Conservation (phyloP, 2,113 vertebrate species). For the Sterna hirundo region DNA sequence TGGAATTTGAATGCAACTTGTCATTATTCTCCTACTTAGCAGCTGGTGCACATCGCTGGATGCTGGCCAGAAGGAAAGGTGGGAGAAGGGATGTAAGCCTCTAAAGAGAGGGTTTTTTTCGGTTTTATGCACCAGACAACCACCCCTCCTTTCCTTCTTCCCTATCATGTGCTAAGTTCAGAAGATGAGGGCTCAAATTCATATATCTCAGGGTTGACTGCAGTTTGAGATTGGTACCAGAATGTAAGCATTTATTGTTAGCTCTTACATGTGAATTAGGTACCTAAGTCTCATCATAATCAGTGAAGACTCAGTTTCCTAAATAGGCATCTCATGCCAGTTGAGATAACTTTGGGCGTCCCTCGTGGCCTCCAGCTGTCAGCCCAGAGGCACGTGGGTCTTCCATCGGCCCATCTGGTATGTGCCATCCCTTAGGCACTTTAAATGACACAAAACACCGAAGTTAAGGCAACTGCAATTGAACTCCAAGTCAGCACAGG, state of each 20-base stretch:
- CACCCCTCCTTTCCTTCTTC: not conserved
- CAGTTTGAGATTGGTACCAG: not conserved
- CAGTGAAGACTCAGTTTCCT: not conserved
- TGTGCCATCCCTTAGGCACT: not conserved
- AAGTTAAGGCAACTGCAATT: not conserved
- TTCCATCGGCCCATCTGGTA: not conserved
- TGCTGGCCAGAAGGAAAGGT: constrained; percentile 3
- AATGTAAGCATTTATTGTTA: not conserved
- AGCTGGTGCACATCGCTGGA: not conserved
- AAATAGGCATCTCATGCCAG: not conserved
- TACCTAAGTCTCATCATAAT: not conserved
- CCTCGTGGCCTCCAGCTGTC: not conserved
- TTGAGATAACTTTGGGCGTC: not conserved
- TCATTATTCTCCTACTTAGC: not conserved
- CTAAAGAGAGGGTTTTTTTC: not conserved
- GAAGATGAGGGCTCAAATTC: not conserved
- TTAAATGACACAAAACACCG: rapidly evolving
- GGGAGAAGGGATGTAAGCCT: not conserved
- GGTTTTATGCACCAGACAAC: not conserved
- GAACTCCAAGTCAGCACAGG: not conserved
- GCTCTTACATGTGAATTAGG: not conserved
- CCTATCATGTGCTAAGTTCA: not conserved
- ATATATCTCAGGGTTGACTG: not conserved
- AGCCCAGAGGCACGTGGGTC: not conserved
- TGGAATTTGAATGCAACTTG: not conserved